phyloP scores from a whole-genome alignment of 2,888 invertebrate species.

The Rotaria magnacalcarata region DNA sequence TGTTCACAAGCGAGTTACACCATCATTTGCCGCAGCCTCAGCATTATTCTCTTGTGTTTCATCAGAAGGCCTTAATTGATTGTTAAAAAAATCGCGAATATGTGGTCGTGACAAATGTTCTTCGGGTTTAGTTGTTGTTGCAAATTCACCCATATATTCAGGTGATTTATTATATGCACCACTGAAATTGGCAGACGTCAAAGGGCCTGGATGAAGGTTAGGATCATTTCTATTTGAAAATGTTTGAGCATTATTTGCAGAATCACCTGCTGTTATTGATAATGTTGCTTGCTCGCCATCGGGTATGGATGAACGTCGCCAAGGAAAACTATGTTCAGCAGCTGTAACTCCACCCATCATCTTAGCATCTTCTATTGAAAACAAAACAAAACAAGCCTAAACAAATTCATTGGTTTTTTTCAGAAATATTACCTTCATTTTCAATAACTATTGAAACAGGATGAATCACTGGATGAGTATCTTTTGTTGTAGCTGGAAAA shows the following conservation, averaged over 20 bases:
- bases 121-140: slow-evolving; percentile 28
- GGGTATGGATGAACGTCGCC: slow-evolving; percentile 1
- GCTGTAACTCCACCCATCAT: neutral
- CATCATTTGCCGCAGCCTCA: neutral
- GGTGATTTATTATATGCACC: neutral
- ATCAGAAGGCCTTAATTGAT: neutral
- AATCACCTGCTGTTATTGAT: neutral
- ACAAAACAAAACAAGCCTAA: neutral
- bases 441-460: neutral
- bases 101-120: neutral
- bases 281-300: neutral
- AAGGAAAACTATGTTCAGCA: slow-evolving; percentile 11
- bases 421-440: neutral
- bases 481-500: neutral
- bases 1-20: neutral
- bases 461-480: neutral
- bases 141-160: slow-evolving; percentile 20
- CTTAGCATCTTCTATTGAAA: neutral
- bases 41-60: neutral
- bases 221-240: neutral
- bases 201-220: neutral
- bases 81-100: neutral
- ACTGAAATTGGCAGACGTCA: neutral
- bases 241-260: neutral
- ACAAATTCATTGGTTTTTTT: neutral